Base-by-base conservation (phyloP, 2,113 vertebrate species). In the Saguinus imperator region DNA sequence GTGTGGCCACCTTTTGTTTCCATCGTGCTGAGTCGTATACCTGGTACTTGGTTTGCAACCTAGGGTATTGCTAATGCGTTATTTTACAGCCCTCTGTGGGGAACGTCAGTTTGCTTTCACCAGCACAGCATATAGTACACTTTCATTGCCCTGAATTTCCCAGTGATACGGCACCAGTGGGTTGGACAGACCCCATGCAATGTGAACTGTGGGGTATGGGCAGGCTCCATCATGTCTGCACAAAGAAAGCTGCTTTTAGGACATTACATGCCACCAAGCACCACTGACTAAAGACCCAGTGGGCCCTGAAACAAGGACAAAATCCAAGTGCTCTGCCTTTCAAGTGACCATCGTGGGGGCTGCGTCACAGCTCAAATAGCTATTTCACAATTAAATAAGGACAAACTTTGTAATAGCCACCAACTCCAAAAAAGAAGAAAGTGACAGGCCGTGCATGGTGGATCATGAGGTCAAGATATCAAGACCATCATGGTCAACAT, bases 21-120 rank as follows among this genome's bases (percentile, higher is more conserved):
- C 7, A 5, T 27, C 5, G 4, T 23, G 12, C 7, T 5, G 9
- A 16, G 43, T 48, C 40, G 5, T 5, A 7, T 2, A 7, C 55
- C 79, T 52, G 84, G 66, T 5, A 43, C 58, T 20, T 27, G 43
- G 57, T 89, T 64, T 48, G 57, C 64, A 29, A 48, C 37, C 29
- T 25, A 7, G 8, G 23, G 13, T 37, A 35, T 48, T 58, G 68
- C 58, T 32, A 20, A 61, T 37, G 21, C 29, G 61, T 40, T 64
- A 10, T 21, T 84, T 82, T 75, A 61, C 40, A 45, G 23, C 21
- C 17, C 64, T 25, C 52, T 45, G 20, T 13, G 68, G 43, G 37
- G 21, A 23, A 18, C 14, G 13, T 50, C 55, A 58, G n/a, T 29
- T 32, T 50, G 57, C 40, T 64, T 64, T 81, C 29, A n/a, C 45